phyloP scores from a whole-genome alignment of 2,888 invertebrate species.

The Drosophila limbata region DNA sequence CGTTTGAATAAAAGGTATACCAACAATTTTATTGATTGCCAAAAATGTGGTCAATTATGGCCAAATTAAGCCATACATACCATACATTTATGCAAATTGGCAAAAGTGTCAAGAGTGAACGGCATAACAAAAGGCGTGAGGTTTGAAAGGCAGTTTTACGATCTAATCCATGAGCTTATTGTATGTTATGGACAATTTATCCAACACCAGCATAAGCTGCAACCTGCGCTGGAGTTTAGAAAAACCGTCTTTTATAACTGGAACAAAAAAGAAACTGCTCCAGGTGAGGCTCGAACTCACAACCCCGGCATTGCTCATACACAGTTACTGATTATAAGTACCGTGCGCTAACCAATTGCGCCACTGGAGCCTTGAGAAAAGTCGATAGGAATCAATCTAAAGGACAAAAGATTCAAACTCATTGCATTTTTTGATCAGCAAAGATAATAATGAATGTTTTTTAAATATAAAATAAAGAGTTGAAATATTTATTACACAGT shows the following conservation, averaged over 20 bases:
- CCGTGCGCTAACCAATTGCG: constrained; percentile 99
- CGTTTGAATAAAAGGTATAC: constrained; percentile 27
- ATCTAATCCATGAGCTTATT: background rate
- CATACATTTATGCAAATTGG: constrained; percentile 52
- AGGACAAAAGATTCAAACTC: background rate
- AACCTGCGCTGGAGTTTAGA: background rate
- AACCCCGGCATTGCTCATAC: constrained; percentile 99
- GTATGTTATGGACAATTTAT: background rate
- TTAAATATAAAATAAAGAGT: no score
- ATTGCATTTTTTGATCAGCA: background rate
- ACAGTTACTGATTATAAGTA: constrained; percentile 98
- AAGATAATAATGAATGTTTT: background rate
- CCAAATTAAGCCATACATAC: constrained; percentile 50
- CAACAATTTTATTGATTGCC: constrained; percentile 32
- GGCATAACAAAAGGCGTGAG: constrained; percentile 40
- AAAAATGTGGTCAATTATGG: constrained; percentile 67
- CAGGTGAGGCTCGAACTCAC: constrained; percentile 99
- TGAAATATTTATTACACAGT: no score
- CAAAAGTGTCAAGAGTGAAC: constrained; percentile 40
- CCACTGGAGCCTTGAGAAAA: constrained; percentile 93
- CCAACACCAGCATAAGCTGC: background rate
- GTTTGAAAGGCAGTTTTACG: constrained; percentile 5
- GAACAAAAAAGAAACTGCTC: constrained; percentile 87
- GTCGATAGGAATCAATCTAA: background rate
- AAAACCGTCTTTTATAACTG: constrained; percentile 5